A percentile compares a stretch with the other conserved stretches of the same genome.
Conservation (phyloP, 2,113 vertebrate genomes). For the Poeciliopsis occidentalis region DNA sequence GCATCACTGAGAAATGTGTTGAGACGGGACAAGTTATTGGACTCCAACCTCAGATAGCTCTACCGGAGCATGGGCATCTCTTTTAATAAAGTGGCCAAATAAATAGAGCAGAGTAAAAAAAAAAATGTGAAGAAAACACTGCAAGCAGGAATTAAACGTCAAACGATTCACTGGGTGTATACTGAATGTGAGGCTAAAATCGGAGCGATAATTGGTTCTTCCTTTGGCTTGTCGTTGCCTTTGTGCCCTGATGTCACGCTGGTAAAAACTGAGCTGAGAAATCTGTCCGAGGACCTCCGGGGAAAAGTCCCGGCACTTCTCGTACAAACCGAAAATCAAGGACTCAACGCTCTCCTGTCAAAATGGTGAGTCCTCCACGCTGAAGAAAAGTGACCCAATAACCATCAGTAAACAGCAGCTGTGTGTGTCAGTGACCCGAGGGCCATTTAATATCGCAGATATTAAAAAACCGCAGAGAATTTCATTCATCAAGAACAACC, state of each 20-base stretch:
- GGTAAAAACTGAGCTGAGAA: neutral
- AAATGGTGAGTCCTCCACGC: neutral
- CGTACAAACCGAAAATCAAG: neutral
- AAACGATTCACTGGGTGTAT: neutral
- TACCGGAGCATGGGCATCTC: neutral
- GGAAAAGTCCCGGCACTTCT: neutral
- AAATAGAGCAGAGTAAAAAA: neutral
- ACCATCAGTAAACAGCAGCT: slow-evolving; percentile 27
- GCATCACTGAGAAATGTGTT: neutral
- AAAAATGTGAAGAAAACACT: neutral
- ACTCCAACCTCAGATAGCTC: neutral
- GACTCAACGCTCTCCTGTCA: neutral
- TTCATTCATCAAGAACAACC: slow-evolving; percentile 39
- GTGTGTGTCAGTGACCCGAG: slow-evolving; percentile 36
- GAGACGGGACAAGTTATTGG: neutral
- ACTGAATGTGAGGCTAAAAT: neutral
- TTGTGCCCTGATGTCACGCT: neutral
- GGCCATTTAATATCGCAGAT: slow-evolving; percentile 64
- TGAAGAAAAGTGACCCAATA: slow-evolving; percentile 31
- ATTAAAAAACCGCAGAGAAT: slow-evolving; percentile 44
- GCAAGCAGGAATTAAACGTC: neutral
- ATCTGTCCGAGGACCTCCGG: neutral
- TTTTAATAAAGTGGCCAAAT: neutral
- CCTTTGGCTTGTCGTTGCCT: neutral
- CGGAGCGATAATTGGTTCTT: neutral